Base-by-base conservation (phyloP, 2,113 vertebrate genomes). In the Accipiter cooperii region DNA sequence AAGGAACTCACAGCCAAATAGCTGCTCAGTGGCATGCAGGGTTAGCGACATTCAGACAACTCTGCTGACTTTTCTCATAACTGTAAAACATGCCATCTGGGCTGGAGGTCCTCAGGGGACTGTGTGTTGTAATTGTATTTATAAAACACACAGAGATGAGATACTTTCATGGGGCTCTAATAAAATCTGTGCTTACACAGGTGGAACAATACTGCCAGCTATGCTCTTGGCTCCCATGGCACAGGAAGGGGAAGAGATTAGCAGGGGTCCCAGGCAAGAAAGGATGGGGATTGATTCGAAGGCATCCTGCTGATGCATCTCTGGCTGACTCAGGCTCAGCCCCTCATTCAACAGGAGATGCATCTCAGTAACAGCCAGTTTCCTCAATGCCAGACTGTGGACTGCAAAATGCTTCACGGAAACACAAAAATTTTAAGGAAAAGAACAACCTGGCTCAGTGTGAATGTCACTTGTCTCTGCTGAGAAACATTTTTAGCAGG, bases 141-240 rank as follows among this genome's bases (percentile, higher is more conserved):
- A 73, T 81, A 74, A 91, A 92, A 36, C 86, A 82, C 83, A 49
- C 79, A 49, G 84, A 87, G 93, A 93, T 47, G 90, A 90, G 95
- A 66, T n/a, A 18, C 60, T 93, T 85, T 64, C 38, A 20, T n/a
- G 80, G 75, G 87, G 76, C 80, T 91, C 90, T 68, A 34, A 85
- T 88, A 58, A 95, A 89, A 89, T 69, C 70, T 78, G 31, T 93
- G 87, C 93, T 91, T 93, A 82, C 84, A 82, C 95, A 91, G 87
- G 87, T 95, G 95, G 84, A 44, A 9, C 54, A 73, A 33, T 18
- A 31, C 83, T 88, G 79, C 90, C 87, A 91, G 86, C 88, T 51
- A 28, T 36, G 86, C 78, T 78, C 54, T 58, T 85, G 44, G 90
- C 80, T 89, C 70, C 66, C 49, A 14, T 91, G 93, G 87, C 80